Evolutionary conservation across 1,140 invertebrate species (phyloP), one percentile per base, ranked within the genome.

Genomic region (Lethrus apterus): DNA sequence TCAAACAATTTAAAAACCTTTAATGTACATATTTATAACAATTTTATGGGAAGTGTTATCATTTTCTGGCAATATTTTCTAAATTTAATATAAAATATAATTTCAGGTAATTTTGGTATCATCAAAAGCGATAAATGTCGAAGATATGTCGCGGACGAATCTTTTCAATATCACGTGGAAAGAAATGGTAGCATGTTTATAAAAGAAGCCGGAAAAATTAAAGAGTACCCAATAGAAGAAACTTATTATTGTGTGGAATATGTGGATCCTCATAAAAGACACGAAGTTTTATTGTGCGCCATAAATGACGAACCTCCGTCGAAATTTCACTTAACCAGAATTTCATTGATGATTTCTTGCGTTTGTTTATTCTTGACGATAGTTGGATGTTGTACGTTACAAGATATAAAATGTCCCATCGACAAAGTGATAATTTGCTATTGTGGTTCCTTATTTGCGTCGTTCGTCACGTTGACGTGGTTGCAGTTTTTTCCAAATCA

Each of bases 221-320:
- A 4, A 8, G 11, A 42, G 2, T 30, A 9, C 9, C 21, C n/a
- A 7, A 4, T 42, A 4, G 40, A 42, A 42, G 40, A 42, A 26
- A 42, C 24, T 13, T 29, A 42, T 14, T 42, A 42, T 19, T 42
- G 40, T 9, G 18, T 42, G 21, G 40, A 42, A 8, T 42, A 42
- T 30, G 5, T 26, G n/a, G 14, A 42, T n/a, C 1, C 23, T 7
- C 17, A 11, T 3, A 29, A 42, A 5, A 42, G 29, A 17, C 23
- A 42, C 40, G 24, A 24, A 11, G 23, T 42, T 11, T 13, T 42
- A 10, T n/a, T 42, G 1, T 42, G 40, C 13, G 23, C 17, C 19
- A 26, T 17, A 2, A 8, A 42, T 15, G 15, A 15, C 23, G 29
- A 10, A 10, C 13, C 14, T n/a, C 7, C 4, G 17, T 10, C 11